Base-by-base conservation (phyloP, 1,140 invertebrate genomes). In the Heterodera schachtii region DNA sequence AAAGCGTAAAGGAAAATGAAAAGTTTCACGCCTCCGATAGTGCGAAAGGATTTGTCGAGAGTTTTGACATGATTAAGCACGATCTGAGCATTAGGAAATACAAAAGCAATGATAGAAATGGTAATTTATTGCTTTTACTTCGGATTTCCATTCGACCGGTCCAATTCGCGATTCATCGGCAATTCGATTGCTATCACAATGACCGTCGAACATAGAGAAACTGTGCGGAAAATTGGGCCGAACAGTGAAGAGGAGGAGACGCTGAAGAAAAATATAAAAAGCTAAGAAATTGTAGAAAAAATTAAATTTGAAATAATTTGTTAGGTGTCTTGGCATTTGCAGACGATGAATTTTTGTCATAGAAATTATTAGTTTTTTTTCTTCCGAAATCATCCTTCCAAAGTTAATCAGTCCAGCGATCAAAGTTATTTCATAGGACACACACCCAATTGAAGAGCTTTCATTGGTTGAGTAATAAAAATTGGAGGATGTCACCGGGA, bases 1-100 rank as follows among this genome's bases (percentile, higher is more conserved):
- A 85, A 78, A 64, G 84, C 84, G 66, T 87, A 85, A 9, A 78
- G 21, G 60, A 85, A 85, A 13, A 85, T 11, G 66, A 85, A 87
- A 19, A 85, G 67, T 74, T 85, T 85, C 3, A 84, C 73, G 44
- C 47, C 69, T n/a, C 84, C 84, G 67, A 85, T 76, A 3, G 84
- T 87, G 19, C 70, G 57, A 8, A 85, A 57, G 0, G 86, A 73
- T 44, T 84, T 84, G 74, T 85, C 84, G 7, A 85, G 57, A 71
- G 83, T 80, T 31, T 67, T 49, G 21, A 41, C 43, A 11, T 47
- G 47, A 43, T 85, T 31, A 43, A n/a, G 67, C 8, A 70, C 66
- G 49, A 85, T 85, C 47, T 47, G 16, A 46, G 31, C 60, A 49
- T 43, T 79, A 5, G 74, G 64, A 80, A 11, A 52, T 8, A 6